These are phyloP conservation scores for Sterna hirundo DNA, from an alignment of 2,113 vertebrate genomes.

Conservation along the genomic window DNA sequence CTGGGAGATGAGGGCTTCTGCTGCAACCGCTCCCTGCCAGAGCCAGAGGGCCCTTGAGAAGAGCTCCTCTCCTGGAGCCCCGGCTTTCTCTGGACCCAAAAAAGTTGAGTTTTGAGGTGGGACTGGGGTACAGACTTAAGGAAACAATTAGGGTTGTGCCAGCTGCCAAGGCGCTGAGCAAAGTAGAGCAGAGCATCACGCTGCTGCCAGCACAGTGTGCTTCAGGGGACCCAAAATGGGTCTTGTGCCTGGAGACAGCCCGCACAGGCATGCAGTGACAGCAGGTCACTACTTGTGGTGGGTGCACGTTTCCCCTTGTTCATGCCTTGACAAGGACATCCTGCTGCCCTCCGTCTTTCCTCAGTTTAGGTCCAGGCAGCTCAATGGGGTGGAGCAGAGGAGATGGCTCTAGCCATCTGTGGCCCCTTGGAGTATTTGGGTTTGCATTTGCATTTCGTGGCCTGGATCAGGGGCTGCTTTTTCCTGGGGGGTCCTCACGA, in stretches of 20 bases:
- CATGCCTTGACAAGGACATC: too few species aligned
- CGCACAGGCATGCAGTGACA: rapidly evolving
- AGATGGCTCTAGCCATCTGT: not conserved
- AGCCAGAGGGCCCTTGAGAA: not conserved
- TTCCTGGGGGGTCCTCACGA: too few species aligned
- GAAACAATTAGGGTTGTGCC: not conserved
- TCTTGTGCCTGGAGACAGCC: not conserved
- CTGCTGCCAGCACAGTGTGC: not conserved
- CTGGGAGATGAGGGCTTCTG: not conserved
- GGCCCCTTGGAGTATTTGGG: not conserved
- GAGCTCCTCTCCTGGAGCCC: not conserved
- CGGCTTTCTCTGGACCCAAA: not conserved
- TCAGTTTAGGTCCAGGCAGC: not conserved
- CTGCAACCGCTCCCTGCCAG: not conserved
- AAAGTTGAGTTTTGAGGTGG: not conserved
- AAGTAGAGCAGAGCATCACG: not conserved
- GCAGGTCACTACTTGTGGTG: not conserved
- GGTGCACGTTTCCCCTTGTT: not conserved
- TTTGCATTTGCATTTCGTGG: not conserved
- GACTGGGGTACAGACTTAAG: not conserved
- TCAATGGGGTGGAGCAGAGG: not conserved
- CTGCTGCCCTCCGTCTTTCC: not conserved
- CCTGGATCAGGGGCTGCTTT: not conserved
- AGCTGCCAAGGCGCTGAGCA: not conserved
- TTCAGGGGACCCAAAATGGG: not conserved